Conservation (phyloP, 2,113 vertebrate species). For the Microcebus lehilahytsara region DNA sequence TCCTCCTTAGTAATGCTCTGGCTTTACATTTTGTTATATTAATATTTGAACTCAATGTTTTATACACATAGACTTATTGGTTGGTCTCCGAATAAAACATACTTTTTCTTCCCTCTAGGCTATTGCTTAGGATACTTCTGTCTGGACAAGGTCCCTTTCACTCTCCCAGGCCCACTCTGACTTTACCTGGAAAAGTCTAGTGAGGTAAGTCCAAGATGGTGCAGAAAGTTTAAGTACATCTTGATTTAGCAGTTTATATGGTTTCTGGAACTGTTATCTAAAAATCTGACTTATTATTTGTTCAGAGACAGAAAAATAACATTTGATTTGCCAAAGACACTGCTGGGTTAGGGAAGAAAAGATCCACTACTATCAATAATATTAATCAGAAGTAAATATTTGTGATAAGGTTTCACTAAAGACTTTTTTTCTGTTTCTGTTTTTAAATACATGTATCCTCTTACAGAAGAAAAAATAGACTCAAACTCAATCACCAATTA, state of each 20-base stretch:
- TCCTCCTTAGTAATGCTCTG: background rate
- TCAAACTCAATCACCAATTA: background rate
- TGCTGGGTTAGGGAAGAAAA: background rate
- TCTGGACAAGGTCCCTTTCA: accelerated
- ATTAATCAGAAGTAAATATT: background rate
- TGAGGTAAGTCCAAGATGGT: background rate
- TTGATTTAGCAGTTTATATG: background rate
- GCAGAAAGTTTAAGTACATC: background rate
- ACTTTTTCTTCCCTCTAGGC: background rate
- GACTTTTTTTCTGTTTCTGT: background rate
- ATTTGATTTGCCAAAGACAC: background rate
- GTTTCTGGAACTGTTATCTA: background rate
- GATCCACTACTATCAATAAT: background rate
- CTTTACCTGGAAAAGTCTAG: background rate
- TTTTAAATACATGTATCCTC: background rate
- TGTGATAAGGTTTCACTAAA: background rate
- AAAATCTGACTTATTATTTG: background rate
- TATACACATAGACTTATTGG: background rate
- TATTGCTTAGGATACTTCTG: background rate
- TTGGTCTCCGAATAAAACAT: background rate
- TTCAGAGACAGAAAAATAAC: background rate
- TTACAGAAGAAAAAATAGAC: background rate
- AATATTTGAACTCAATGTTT: background rate
- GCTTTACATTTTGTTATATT: background rate
- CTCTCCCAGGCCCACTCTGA: background rate